phyloP scores from a whole-genome alignment of 2,888 invertebrate species.

The Alviniconcha strummeri region DNA sequence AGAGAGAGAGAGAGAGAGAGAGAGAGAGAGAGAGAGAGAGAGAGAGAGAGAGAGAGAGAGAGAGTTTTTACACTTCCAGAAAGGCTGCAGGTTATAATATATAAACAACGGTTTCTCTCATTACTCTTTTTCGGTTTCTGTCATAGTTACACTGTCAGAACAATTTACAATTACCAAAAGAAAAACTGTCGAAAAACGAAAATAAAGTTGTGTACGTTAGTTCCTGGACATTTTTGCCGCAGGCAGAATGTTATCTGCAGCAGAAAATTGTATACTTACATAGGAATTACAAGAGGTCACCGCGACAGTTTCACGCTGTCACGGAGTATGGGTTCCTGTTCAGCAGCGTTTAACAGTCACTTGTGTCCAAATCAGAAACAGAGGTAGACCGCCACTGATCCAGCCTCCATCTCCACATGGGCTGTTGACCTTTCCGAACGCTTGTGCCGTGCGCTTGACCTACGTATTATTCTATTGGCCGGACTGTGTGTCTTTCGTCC shows the following conservation, averaged over 20 bases:
- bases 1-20: neutral
- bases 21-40: neutral
- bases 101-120: neutral
- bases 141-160: neutral
- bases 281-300: too few relatives aligned
- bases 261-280: too few relatives aligned
- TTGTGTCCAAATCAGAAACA: too few relatives aligned
- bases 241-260: too few relatives aligned
- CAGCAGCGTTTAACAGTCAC: too few relatives aligned
- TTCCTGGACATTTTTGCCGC: neutral
- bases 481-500: neutral
- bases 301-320: too few relatives aligned
- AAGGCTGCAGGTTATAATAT: neutral
- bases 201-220: neutral
- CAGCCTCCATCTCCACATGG: neutral
- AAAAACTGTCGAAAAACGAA: neutral
- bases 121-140: neutral
- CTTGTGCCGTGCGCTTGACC: neutral
- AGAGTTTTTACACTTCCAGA: neutral
- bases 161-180: neutral
- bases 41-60: neutral
- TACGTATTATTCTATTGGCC: neutral
- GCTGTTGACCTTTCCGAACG: constrained; percentile 10
- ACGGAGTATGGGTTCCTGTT: too few relatives aligned
- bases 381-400: too few relatives aligned